Conservation (phyloP, 1,140 invertebrate genomes). For the Elymnias hypermnestra region DNA sequence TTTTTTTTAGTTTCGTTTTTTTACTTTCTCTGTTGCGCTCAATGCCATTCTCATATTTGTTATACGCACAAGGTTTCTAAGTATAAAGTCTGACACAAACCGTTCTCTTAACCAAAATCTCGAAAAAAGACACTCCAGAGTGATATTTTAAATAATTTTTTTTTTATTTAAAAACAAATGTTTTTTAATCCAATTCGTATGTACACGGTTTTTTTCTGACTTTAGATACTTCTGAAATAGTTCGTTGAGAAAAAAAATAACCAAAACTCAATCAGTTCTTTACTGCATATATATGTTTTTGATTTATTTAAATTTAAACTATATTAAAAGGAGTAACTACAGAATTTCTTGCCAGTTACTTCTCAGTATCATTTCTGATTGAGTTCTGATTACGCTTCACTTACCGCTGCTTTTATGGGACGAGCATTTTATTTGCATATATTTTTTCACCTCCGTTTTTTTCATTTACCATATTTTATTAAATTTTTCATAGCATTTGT, state of each 20-base stretch:
- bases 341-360: too few relatives aligned
- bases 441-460: constrained; percentile 5
- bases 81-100: too few relatives aligned
- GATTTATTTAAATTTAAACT: too few relatives aligned
- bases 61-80: constrained; percentile 19
- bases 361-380: constrained; percentile 5
- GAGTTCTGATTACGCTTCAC: constrained; percentile 20
- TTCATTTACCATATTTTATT: constrained; percentile 3
- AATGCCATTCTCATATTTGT: constrained; percentile 42
- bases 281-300: not conserved
- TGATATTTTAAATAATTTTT: too few relatives aligned
- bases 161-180: too few relatives aligned
- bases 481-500: constrained; percentile 3
- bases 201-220: too few relatives aligned
- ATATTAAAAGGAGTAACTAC: too few relatives aligned
- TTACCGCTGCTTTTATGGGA: constrained; percentile 36
- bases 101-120: too few relatives aligned
- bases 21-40: constrained; percentile 52
- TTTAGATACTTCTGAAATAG: not conserved
- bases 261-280: too few relatives aligned
- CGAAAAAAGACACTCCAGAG: too few relatives aligned
- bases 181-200: too few relatives aligned
- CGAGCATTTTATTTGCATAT: constrained; percentile 23
- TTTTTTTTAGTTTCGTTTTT: constrained; percentile 15
- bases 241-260: too few relatives aligned